Evolutionary conservation across 2,113 vertebrate genomes (phyloP), one percentile per base, ranked within the genome.

Genomic region (Oceanodroma tethys): DNA sequence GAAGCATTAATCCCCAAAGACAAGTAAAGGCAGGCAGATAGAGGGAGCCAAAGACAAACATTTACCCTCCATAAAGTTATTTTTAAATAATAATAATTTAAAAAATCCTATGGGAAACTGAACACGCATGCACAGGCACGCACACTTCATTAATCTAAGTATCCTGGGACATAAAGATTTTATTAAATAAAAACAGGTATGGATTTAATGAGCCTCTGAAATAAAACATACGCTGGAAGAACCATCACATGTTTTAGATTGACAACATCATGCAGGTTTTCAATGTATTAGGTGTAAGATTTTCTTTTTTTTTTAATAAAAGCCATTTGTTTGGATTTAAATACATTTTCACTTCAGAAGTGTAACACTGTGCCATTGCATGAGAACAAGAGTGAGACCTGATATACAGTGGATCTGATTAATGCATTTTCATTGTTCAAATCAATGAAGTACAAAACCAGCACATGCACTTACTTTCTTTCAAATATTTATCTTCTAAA

Each of bases 11-110:
- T 67, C 74, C 48, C 50, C 38, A 88, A 92, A 96, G 68, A 85
- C 72, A 94, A 95, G 58, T 66, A 95, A 34, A 78, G 27, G 81
- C 11, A 91, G 60, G 48, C 87, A 97, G 97, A 97, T 38, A 98
- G 97, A 97, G 97, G 96, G 95, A 98, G 96, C 92, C 85, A 96
- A 97, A 98, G 90, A 95, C 96, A 97, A 97, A 95, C 84, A 85
- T 80, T 97, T 97, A 91, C 45, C 87, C 48, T 70, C 40, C 48
- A 83, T 80, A 53, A 91, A 89, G 60, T 87, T 85, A 76, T 81
- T 94, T 88, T 85, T 6, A 76, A 93, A 40, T 55, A 90, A 85
- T 38, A 91, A 48, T 76, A 83, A 80, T 26, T 92, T 60, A 6
- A 55, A 32, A 90, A 93, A 58, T 66, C 43, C 50, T 50, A 81